Evolutionary conservation across 2,888 invertebrate species (phyloP), one percentile per base, ranked within the genome.

Genomic region (Dendrolimus pini): DNA sequence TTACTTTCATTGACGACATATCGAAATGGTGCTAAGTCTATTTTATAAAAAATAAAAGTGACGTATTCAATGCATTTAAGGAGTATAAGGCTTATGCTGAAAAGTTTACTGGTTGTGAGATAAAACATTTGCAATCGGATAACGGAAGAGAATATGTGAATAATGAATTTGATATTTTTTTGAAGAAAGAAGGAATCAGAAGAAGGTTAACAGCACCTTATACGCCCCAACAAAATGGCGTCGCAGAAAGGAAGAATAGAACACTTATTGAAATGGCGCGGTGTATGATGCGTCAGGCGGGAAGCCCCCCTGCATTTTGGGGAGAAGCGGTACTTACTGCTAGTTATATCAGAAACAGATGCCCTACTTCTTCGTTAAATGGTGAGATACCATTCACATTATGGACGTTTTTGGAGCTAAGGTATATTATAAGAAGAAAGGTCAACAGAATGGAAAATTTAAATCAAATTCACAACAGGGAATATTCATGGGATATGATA

Each of bases 221-320:
- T 14, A 14, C 14, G 1, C 14, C 14, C 1, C 14, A 14, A 14
- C 14, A 14, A 14, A 14, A 14, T 14, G 14, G 14, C 14, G 14
- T 14, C 14, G 14, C 14, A 14, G 14, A 14, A 14, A 57, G 18
- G 41, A 55, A 55, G 42, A 60, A 59, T 52, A 47, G 59, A 60
- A 62, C 57, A 42, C 41, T 58, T 18, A 54, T 58, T 41, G 60
- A 61, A 52, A 61, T 61, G 62, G 58, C 61, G 14, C 59, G 59
- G 14, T 64, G 61, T 54, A 60, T 63, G 61, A 61, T 63, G 61
- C 59, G 53, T 56, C 59, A 61, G 56, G 60, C 60, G 18, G 59
- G 58, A 41, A 60, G 60, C 42, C 59, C 58, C 10, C 58, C 60
- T 41, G 41, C 14, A 9, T 59, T 61, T 55, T 58, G 60, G 60